Evolutionary conservation across 2,797 vertebrate genomes (phyloP).

Genomic region (Pseudochaenichthys georgianus): DNA sequence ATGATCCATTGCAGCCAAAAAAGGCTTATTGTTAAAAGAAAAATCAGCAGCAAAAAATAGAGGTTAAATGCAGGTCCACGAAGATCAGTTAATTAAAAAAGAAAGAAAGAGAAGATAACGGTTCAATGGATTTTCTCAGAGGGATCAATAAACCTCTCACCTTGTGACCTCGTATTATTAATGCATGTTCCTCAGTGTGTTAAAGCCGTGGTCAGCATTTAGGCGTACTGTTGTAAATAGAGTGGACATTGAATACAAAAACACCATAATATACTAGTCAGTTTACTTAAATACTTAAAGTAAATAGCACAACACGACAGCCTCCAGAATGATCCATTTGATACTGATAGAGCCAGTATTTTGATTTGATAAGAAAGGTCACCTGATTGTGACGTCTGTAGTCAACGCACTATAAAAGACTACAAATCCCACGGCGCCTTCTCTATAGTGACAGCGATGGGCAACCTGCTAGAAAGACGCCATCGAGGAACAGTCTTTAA

Average conservation of each 20-base stretch:
- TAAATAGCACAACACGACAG: background rate
- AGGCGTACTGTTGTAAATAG: background rate
- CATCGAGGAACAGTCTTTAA: too few relatives aligned
- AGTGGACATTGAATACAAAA: background rate
- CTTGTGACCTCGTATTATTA: background rate
- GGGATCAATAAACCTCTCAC: background rate
- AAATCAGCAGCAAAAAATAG: background rate
- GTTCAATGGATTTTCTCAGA: background rate
- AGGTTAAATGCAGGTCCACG: background rate
- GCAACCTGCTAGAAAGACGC: too few relatives aligned
- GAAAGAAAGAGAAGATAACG: background rate
- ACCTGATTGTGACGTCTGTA: too few relatives aligned
- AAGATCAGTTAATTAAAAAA: background rate
- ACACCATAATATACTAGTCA: background rate
- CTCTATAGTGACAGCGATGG: too few relatives aligned
- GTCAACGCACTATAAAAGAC: too few relatives aligned
- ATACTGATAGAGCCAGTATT: too few relatives aligned
- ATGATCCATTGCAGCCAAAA: background rate
- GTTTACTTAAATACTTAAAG: background rate
- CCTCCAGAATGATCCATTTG: too few relatives aligned
- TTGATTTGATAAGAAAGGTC: too few relatives aligned
- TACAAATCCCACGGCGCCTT: too few relatives aligned
- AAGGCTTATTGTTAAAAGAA: background rate
- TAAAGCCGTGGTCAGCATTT: background rate
- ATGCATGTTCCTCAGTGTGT: background rate